A percentile compares a stretch with the other conserved stretches of the same genome.
These are phyloP conservation scores for Pseudochirops corinnae DNA, from an alignment of 2,797 vertebrate genomes.

Conservation along the genomic window DNA sequence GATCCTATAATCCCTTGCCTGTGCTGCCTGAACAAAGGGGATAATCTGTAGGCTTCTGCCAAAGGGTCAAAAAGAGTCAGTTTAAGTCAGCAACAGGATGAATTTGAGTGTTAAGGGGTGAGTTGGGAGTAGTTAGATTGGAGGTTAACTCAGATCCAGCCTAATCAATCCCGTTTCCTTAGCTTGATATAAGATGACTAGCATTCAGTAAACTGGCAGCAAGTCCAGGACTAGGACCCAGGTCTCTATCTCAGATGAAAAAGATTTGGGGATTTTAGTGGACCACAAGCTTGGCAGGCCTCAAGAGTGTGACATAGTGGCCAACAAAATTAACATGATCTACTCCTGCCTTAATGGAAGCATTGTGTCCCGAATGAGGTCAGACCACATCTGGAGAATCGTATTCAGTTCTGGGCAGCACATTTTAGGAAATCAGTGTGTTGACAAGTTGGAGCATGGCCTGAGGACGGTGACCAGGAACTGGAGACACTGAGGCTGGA, in stretches of 20 bases:
- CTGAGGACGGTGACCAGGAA: background rate
- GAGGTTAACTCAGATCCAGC: background rate
- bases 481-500: background rate
- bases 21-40: background rate
- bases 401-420: background rate
- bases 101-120: background rate
- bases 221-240: background rate
- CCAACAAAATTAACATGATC: background rate
- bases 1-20: slow-evolving; percentile 5
- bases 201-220: background rate
- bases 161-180: background rate
- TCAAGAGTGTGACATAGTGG: background rate
- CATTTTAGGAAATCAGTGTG: background rate
- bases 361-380: background rate
- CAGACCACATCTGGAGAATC: background rate
- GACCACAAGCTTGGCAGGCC: background rate
- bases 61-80: background rate
- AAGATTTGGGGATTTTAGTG: background rate
- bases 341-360: background rate
- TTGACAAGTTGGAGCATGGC: background rate
- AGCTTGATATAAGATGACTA: background rate
- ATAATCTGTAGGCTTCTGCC: slow-evolving; percentile 2
- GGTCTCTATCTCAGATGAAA: background rate
- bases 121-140: background rate
- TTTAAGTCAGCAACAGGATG: background rate